These are phyloP conservation scores for Saguinus midas DNA, from an alignment of 2,113 vertebrate species.

Conservation along the genomic window DNA sequence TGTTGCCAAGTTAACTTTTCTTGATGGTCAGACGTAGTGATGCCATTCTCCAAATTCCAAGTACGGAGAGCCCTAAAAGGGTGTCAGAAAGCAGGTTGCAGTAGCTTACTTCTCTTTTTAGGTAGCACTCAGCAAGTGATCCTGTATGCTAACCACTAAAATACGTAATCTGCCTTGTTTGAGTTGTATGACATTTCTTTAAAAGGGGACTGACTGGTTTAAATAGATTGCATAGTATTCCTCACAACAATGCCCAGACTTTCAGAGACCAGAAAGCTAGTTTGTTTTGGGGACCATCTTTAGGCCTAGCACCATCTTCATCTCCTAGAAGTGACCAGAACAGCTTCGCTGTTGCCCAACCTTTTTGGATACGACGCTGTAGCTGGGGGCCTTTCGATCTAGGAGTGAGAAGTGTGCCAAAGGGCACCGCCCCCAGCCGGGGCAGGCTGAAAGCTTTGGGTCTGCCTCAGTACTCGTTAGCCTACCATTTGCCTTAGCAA, in stretches of 20 bases:
- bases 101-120: not conserved
- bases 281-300: conserved; percentile 50
- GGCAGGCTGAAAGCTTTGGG: not conserved
- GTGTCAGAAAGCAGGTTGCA: not conserved
- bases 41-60: not conserved
- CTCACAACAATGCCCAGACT: not conserved
- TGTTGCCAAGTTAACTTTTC: not conserved
- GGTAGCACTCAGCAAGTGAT: not conserved
- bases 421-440: not conserved
- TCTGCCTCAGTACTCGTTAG: not conserved
- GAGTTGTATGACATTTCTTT: not conserved
- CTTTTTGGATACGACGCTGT: not conserved
- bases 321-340: not conserved
- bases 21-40: not conserved
- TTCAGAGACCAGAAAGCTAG: not conserved
- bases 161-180: not conserved
- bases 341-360: not conserved
- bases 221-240: not conserved
- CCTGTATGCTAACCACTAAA: not conserved
- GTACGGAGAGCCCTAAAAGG: not conserved
- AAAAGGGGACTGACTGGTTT: not conserved
- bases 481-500: not conserved
- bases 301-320: not conserved
- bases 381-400: not conserved
- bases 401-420: not conserved